phyloP scores from a whole-genome alignment of 2,888 invertebrate species.

The Heterodera filipjevi region DNA sequence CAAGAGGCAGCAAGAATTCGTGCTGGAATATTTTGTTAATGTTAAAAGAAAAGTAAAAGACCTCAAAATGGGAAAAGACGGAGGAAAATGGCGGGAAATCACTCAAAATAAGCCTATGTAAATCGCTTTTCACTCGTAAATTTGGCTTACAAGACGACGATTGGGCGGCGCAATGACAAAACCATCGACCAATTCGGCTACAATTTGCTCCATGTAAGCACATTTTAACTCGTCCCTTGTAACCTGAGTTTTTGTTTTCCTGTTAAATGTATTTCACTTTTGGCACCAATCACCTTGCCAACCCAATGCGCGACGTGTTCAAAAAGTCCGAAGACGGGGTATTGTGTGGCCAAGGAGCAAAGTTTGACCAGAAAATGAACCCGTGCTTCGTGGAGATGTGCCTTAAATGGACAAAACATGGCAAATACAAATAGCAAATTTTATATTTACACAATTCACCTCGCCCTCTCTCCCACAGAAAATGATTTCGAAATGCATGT shows the following conservation, averaged over 20 bases:
- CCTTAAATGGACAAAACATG: background rate
- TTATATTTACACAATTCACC: no score
- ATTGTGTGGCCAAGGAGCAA: conserved; percentile 32
- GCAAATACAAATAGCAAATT: background rate
- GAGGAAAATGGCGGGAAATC: conserved; percentile 3
- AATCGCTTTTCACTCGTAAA: background rate
- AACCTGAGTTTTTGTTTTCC: background rate
- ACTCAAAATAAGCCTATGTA: background rate
- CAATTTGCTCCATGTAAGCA: conserved; percentile 22
- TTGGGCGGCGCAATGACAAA: conserved; percentile 20
- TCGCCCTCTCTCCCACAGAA: conserved; percentile 38
- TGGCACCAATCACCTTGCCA: conserved; percentile 24
- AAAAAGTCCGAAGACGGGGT: conserved; percentile 25
- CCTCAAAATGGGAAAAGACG: background rate
- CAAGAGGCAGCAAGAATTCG: conserved; percentile 22
- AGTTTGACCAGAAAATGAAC: conserved; percentile 27
- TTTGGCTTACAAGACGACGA: background rate
- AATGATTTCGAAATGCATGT: conserved; percentile 33
- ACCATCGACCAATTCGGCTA: conserved; percentile 30
- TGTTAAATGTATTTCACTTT: background rate
- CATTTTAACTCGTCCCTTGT: conserved; percentile 20
- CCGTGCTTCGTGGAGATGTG: conserved; percentile 35
- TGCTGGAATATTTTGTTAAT: no score
- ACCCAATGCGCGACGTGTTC: conserved; percentile 36
- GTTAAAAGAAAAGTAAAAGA: conserved; percentile 13